Evolutionary conservation across 92 coral and sea anemone species (phyloP), one percentile per base, ranked within the genome.

Genomic region (Porites divaricata): DNA sequence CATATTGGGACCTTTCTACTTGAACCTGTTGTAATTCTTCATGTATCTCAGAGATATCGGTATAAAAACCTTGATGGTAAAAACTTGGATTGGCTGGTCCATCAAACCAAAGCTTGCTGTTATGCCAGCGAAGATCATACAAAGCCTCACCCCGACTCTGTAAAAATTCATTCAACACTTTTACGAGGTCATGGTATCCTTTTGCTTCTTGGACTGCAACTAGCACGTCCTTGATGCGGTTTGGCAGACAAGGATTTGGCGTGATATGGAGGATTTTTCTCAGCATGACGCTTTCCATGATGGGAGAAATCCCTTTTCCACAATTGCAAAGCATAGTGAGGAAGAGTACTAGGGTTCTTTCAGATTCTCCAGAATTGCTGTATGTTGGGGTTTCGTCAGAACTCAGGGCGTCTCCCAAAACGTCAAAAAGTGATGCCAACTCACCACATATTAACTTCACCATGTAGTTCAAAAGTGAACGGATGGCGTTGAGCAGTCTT

Each of bases 301-400:
- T 24, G 10, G 56, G 72, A 15, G 97, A 87, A 26, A 93, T 81
- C 64, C 88, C 87, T 28, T 80, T 77, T 2, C 82, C 94, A 85
- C 96, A 84, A 69, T 93, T 93, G 82, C 94, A 93, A 24, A 93
- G 74, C 96, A 93, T 93, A 1, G 89, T 85, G 5, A 93, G 90
- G 35, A 78, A 68, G 8, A 93, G 78, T 67, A 93, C 80, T 56
- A 93, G 72, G 45, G 69, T 84, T 78, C 96, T 77, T 67, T 88
- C 96, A 2, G 90, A 85, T 23, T 93, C 94, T 22, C 58, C 87
- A 14, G 85, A 85, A 22, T 8, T 66, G 45, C n/a, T 56, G 14
- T 23, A 62, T 3, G 25, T 7, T 49, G 53, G n/a, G 9, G 53
- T 22, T 15, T 14, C 72, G 12, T 72, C 49, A 20, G 66, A 58